These are phyloP conservation scores for Druceiella hillmani DNA, from an alignment of 2,888 invertebrate genomes.

Conservation along the genomic window DNA sequence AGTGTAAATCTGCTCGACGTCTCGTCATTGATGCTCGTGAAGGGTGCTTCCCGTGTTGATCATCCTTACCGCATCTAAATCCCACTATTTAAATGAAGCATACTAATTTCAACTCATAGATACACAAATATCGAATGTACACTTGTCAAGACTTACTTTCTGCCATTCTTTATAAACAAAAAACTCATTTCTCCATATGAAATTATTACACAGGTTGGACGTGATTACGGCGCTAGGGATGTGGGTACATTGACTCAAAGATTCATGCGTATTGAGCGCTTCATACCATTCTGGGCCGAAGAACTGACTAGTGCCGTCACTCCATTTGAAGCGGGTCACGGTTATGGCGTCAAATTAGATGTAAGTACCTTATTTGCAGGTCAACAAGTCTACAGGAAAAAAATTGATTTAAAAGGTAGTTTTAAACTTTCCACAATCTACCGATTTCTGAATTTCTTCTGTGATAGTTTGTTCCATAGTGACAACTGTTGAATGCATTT, in stretches of 20 bases:
- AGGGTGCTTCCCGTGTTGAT: too few species aligned
- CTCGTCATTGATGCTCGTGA: too few species aligned
- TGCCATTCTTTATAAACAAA: too few species aligned
- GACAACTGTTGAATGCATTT: not conserved
- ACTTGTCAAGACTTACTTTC: too few species aligned
- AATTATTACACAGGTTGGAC: slow-evolving; percentile 40
- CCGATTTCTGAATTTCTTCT: not conserved
- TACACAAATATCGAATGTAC: too few species aligned
- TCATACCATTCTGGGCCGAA: slow-evolving; percentile 69
- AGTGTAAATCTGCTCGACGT: too few species aligned
- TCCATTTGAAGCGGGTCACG: slow-evolving; percentile 59
- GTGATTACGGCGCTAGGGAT: slow-evolving; percentile 61
- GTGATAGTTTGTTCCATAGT: not conserved
- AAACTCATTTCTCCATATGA: slow-evolving; percentile 2
- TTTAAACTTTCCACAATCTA: slow-evolving; percentile 3
- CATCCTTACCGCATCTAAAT: too few species aligned
- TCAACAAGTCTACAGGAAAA: too few species aligned
- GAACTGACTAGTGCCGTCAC: slow-evolving; percentile 58
- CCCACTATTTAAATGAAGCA: too few species aligned
- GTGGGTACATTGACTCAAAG: slow-evolving; percentile 63
- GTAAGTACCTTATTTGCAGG: slow-evolving; percentile 23
- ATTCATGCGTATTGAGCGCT: slow-evolving; percentile 62
- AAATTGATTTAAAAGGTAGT: slow-evolving; percentile 1
- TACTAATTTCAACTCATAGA: too few species aligned
- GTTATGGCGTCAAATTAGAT: slow-evolving; percentile 55